Percentiles rank a stretch among this genome's conserved stretches.
Conservation (phyloP, 1,140 invertebrate species). For the Aradophagus sp. region DNA sequence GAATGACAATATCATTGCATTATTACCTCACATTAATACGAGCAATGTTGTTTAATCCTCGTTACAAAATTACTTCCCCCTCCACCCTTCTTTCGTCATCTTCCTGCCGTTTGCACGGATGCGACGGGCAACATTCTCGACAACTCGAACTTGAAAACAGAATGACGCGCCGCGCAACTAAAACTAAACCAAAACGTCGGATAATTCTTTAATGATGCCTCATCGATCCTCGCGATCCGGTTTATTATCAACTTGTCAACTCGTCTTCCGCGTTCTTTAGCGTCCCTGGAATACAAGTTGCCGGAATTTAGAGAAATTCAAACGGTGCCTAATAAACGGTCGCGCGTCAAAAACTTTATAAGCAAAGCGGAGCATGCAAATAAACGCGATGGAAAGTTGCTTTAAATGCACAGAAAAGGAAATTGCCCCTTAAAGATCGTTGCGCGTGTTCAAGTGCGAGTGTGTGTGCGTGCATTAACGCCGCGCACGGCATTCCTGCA, state of each 20-base stretch:
- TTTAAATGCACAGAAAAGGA: constrained; percentile 37
- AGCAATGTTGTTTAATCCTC: no score
- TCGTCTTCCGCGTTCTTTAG: constrained; percentile 33
- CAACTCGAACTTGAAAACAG: constrained; percentile 1
- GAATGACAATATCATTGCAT: no score
- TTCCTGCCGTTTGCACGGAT: no score
- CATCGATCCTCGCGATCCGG: constrained; percentile 16
- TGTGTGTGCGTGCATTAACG: constrained; percentile 16
- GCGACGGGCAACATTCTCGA: no score
- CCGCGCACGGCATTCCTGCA: constrained; percentile 26
- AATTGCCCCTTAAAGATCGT: constrained; percentile 18
- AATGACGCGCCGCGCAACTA: constrained; percentile 5
- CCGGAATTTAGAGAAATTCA: not conserved
- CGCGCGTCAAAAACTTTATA: constrained; percentile 32
- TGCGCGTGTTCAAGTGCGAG: constrained; percentile 4
- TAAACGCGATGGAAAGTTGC: constrained; percentile 37
- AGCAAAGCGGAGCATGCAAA: constrained; percentile 39
- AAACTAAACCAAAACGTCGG: constrained; percentile 12
- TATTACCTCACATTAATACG: no score
- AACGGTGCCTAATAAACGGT: constrained; percentile 18
- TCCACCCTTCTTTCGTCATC: no score
- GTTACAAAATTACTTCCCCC: no score
- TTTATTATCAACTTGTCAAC: constrained; percentile 35
- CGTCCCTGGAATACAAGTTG: not conserved
- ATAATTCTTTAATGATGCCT: constrained; percentile 21